phyloP scores from a whole-genome alignment of 2,113 vertebrate genomes.

The Galemys pyrenaicus region DNA sequence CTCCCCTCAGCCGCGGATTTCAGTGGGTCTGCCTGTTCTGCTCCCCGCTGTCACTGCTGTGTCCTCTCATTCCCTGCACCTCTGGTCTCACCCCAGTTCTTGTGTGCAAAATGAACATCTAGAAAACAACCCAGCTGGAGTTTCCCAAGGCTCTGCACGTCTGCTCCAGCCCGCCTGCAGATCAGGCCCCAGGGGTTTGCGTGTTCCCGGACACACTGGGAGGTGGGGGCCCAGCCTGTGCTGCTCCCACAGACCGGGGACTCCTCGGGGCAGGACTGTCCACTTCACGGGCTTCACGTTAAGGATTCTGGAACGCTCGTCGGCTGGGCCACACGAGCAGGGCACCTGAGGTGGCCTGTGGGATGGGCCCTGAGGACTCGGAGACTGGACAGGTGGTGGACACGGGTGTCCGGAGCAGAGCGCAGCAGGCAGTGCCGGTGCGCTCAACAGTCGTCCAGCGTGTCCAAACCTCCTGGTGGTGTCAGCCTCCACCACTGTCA shows the following conservation, averaged over 20 bases:
- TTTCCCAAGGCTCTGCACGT: neutral
- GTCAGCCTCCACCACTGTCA: rapidly evolving
- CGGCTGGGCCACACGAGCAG: neutral
- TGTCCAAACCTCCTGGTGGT: rapidly evolving
- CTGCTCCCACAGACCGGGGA: neutral
- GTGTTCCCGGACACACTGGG: no score
- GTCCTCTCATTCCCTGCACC: no score
- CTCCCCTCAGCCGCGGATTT: no score
- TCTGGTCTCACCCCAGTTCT: no score
- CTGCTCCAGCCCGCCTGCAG: neutral
- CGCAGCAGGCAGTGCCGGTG: rapidly evolving
- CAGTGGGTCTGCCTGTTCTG: no score
- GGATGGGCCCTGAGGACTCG: neutral
- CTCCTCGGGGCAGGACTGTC: no score
- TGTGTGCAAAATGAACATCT: no score
- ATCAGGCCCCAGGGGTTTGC: neutral
- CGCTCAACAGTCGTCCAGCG: neutral
- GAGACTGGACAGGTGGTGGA: neutral
- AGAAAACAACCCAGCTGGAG: no score
- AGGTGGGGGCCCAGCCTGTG: neutral
- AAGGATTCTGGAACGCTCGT: neutral
- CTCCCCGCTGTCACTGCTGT: no score
- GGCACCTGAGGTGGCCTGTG: neutral
- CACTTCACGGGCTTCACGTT: rapidly evolving
- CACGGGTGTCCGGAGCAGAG: rapidly evolving